A percentile compares a stretch with the other conserved stretches of the same genome.
These are phyloP conservation scores for Mastacembelus armatus DNA, from an alignment of 2,797 vertebrate genomes.

Conservation along the genomic window DNA sequence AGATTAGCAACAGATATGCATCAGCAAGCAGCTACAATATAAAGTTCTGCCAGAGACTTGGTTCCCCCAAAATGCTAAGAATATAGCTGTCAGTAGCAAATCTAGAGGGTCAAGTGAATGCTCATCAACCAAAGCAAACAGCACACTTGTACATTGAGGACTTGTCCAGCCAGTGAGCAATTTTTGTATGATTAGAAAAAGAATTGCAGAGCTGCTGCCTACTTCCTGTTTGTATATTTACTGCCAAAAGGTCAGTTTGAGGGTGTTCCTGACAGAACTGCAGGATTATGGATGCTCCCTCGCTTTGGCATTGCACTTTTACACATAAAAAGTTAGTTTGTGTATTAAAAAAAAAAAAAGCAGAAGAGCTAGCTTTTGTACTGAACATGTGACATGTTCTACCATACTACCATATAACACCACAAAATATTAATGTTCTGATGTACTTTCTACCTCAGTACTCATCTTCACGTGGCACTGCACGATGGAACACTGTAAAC, in stretches of 20 bases:
- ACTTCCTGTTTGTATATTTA: conserved; percentile 50
- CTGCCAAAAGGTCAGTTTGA: conserved; percentile 12
- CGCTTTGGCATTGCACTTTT: conserved; percentile 23
- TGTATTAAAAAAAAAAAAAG: conserved; percentile 43
- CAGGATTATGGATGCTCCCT: conserved; percentile 20
- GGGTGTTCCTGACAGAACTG: conserved; percentile 45
- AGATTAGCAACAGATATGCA: conserved; percentile 55
- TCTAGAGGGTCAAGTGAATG: conserved; percentile 35
- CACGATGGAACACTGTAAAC: background rate
- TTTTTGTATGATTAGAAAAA: conserved; percentile 39
- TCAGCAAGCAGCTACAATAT: conserved; percentile 59
- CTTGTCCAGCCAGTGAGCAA: conserved; percentile 45
- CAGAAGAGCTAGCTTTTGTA: conserved; percentile 4
- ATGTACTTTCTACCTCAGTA: too few species aligned
- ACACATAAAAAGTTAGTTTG: conserved; percentile 20
- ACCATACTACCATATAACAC: too few species aligned
- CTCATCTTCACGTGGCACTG: background rate
- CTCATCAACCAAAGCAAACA: conserved; percentile 26
- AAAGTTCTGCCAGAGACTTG: conserved; percentile 40
- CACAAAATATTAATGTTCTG: too few species aligned
- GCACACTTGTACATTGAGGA: conserved; percentile 41
- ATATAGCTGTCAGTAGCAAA: conserved; percentile 56
- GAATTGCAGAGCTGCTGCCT: conserved; percentile 33
- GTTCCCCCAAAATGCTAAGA: conserved; percentile 51
- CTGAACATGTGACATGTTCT: too few species aligned